Percentiles rank a stretch among this genome's conserved stretches.
Evolutionary conservation across 2,113 vertebrate genomes (phyloP).

Genomic region (Takifugu flavidus): DNA sequence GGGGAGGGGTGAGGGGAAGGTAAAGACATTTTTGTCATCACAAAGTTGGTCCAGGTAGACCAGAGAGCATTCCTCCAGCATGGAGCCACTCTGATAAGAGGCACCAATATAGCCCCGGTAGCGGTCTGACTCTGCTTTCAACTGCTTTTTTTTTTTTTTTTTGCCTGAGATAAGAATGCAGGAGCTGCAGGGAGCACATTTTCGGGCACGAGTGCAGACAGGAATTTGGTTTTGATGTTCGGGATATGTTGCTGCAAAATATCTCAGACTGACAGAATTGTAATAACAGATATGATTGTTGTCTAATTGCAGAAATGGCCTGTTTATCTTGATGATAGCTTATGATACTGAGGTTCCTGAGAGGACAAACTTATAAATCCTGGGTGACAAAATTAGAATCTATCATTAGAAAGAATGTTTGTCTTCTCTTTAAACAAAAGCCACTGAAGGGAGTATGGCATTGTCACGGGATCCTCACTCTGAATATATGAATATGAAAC

Average conservation of each 20-base stretch:
- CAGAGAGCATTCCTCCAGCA: conserved; percentile 36
- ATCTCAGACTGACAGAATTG: conserved; percentile 15
- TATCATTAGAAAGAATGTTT: conserved; percentile 34
- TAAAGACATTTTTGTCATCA: conserved; percentile 36
- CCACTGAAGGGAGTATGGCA: conserved; percentile 3
- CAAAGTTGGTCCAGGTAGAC: conserved; percentile 34
- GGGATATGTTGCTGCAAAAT: conserved; percentile 27
- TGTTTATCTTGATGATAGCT: conserved; percentile 25
- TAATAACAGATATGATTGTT: conserved; percentile 34
- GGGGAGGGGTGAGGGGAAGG: conserved; percentile 36
- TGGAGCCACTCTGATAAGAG: conserved; percentile 35
- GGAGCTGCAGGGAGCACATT: conserved; percentile 22
- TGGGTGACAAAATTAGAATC: conserved; percentile 38
- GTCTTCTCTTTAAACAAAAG: conserved; percentile 29
- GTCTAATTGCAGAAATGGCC: conserved; percentile 35
- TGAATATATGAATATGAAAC: too few relatives aligned
- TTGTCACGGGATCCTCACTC: too few relatives aligned
- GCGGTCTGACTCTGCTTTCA: conserved; percentile 55
- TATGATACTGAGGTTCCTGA: conserved; percentile 10
- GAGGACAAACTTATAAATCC: conserved; percentile 21
- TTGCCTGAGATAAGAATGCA: conserved; percentile 40
- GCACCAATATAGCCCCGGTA: conserved; percentile 19
- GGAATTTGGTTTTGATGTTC: conserved; percentile 38
- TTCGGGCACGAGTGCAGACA: conserved; percentile 29
- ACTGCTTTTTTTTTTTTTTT: conserved; percentile 30